phyloP scores from a whole-genome alignment of 2,797 vertebrate genomes.

The Luscinia megarhynchos region DNA sequence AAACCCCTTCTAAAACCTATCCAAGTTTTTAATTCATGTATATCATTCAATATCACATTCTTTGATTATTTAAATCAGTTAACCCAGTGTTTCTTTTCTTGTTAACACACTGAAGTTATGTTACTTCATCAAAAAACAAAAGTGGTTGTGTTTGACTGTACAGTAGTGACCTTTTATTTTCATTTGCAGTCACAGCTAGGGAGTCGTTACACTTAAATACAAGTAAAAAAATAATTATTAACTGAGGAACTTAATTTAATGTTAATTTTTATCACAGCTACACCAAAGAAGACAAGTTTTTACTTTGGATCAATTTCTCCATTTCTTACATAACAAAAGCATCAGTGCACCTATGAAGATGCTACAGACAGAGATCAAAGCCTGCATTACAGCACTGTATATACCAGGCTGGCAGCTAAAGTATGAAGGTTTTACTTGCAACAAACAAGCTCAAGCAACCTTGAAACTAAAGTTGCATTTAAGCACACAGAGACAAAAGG shows the following conservation, averaged over 20 bases:
- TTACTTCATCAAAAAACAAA: not conserved
- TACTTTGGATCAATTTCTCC: not conserved
- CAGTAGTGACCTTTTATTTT: not conserved
- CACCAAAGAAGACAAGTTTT: not conserved
- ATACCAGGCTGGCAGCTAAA: not conserved
- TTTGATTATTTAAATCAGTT: fast-evolving
- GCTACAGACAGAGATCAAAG: not conserved
- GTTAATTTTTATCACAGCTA: not conserved
- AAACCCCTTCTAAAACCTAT: not conserved
- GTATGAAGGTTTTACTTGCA: not conserved
- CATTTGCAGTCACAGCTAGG: not conserved
- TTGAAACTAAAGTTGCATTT: not conserved
- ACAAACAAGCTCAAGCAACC: not conserved
- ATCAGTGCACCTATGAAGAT: not conserved
- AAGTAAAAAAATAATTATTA: not conserved
- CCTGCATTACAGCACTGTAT: not conserved
- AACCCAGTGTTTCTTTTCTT: not conserved
- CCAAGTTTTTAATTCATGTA: fast-evolving
- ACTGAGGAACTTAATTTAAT: not conserved
- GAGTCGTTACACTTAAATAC: not conserved
- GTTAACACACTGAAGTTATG: not conserved
- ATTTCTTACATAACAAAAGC: not conserved
- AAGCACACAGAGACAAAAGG: not conserved
- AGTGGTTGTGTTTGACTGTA: not conserved
- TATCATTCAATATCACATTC: not conserved